Evolutionary conservation across 2,888 invertebrate species (phyloP).

Genomic region (Heliconius charithonia): DNA sequence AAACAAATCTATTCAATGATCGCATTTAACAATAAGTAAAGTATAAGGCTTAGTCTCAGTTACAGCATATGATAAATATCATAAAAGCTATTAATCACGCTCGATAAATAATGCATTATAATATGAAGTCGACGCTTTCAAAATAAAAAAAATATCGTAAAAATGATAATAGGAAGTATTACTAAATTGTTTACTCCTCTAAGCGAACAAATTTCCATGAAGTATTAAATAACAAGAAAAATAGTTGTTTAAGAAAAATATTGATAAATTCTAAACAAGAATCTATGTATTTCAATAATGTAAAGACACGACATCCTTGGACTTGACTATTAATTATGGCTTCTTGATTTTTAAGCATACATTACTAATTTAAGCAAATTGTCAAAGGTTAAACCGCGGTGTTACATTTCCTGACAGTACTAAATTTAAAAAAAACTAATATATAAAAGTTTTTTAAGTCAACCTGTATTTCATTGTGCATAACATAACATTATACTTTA

Average conservation of each 20-base stretch:
- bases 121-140: neutral
- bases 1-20: neutral
- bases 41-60: neutral
- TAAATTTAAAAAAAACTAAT: neutral
- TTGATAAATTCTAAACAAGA: constrained; percentile 7
- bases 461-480: neutral
- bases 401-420: constrained; percentile 24
- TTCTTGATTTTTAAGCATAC: neutral
- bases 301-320: constrained; percentile 18
- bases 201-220: neutral
- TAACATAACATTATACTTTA: neutral
- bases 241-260: neutral
- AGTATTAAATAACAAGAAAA: neutral
- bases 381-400: constrained; percentile 28
- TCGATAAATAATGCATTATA: constrained; percentile 21
- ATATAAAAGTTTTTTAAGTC: no score
- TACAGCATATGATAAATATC: neutral
- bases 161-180: neutral
- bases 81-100: constrained; percentile 6
- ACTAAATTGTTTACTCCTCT: neutral
- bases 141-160: neutral
- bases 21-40: neutral
- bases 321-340: constrained; percentile 30
- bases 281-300: constrained; percentile 11
- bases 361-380: constrained; percentile 29